A percentile compares a stretch with the other conserved stretches of the same genome.
phyloP scores from a whole-genome alignment of 2,113 vertebrate species.

The Odontophorus gujanensis region DNA sequence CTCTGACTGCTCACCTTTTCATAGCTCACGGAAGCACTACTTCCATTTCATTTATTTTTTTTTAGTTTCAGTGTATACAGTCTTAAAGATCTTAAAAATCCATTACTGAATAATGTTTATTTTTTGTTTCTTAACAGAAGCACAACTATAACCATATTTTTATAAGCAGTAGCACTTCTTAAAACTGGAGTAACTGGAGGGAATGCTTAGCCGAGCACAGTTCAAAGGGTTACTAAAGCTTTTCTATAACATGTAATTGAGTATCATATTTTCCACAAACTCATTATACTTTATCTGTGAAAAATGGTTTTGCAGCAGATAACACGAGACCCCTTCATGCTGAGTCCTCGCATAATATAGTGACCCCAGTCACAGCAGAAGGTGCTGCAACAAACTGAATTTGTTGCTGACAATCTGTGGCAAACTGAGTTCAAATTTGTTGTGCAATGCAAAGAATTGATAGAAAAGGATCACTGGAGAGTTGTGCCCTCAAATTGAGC shows the following conservation, averaged over 20 bases:
- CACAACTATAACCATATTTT: not conserved
- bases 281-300: not conserved
- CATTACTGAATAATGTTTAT: not conserved
- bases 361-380: not conserved
- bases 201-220: not conserved
- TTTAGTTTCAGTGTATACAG: not conserved
- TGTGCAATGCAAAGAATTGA: not conserved
- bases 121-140: not conserved
- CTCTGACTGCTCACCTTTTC: not conserved
- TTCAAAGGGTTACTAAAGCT: constrained; percentile 7
- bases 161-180: not conserved
- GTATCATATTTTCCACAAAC: constrained; percentile 26
- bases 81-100: not conserved
- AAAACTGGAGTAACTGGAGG: not conserved
- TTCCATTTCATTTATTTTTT: not conserved
- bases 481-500: not conserved
- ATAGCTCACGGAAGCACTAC: not conserved
- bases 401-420: not conserved
- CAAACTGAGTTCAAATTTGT: not conserved
- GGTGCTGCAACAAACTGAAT: not conserved
- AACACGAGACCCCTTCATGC: not conserved
- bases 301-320: constrained; percentile 23
- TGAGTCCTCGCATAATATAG: not conserved
- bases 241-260: constrained; percentile 11
- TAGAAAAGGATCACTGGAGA: not conserved